Evolutionary conservation across 2,797 vertebrate genomes (phyloP), one percentile per base, ranked within the genome.

Genomic region (Phrynocephalus guinanensis): DNA sequence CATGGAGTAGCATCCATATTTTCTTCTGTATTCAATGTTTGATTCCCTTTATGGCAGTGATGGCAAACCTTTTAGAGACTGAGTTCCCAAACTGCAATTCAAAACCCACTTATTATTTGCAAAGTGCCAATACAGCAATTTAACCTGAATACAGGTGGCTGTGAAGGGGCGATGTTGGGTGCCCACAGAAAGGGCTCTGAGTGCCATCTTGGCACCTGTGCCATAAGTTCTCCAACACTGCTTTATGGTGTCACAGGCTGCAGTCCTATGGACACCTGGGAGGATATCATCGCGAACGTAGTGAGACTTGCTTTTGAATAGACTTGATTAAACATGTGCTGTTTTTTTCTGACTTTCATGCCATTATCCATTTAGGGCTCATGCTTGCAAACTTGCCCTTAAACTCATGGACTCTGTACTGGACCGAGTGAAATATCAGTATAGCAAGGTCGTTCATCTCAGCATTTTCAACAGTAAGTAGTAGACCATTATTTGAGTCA

Each of bases 381-480:
- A 95, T 8, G 96, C 97, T 87, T 97, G 97, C 93, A 98, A 93
- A 79, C 87, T 98, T 0, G 98, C 98, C 50, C 91, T 97, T 56
- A 98, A 98, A 95, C 96, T 98, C 89, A 94, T 99, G 90, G 91
- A 94, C 1, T 95, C 95, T 71, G 97, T 93, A 89, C 6, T 97
- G 90, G 97, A 97, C 79, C 95, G 85, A 22, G 85, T 98, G 81
- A 96, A 94, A 92, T 97, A 95, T 67, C 91, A 86, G 76, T 97
- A 96, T 86, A 98, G 98, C 96, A 98, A 97, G 93, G 96, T 93
- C 20, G 0, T 95, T 18, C 95, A 6, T 81, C 1, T 96, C n/a
- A 96, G 96, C 90, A 94, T 89, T 93, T 98, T 97, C 88, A 95
- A 94, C 73, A 96, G 98, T 98, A 94, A 89, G 96, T 96, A 88